Evolutionary conservation across 2,797 vertebrate genomes (phyloP), one percentile per base, ranked within the genome.

Genomic region (Apodemus agrarius): DNA sequence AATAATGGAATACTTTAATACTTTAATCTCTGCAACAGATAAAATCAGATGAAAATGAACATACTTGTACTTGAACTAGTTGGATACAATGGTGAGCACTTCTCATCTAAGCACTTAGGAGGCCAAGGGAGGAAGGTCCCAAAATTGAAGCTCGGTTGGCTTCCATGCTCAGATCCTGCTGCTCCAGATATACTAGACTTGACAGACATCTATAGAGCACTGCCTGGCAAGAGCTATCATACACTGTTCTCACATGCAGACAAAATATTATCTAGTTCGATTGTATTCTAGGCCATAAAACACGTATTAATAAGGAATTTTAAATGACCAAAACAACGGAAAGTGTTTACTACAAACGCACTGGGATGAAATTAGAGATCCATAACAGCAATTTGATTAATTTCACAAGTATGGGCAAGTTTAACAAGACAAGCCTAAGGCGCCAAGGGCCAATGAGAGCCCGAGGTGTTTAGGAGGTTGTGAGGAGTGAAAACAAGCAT

Each of bases 361-460:
- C 49, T 89, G 40, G n/a, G 40, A 74, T 54, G 59, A 89, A 91
- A 92, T 63, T 89, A 78, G 26, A 78, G 61, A 89, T 89, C 46
- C 78, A 49, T 89, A 95, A 49, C 31, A 83, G 21, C 84, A 95
- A 75, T 67, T 75, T 52, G 34, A 43, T 59, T 59, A 29, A 94
- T 69, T 84, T 75, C 57, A 85, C 57, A 97, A 89, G 78, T n/a
- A 74, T 29, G 75, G 67, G 49, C 11, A 91, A 93, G 96, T 69
- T 69, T 75, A 94, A 43, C 14, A 76, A 29, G 46, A 90, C 34
- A 65, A 43, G 65, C 26, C 17, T 94, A 74, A 93, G 75, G 67
- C 91, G 17, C 17, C 75, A 74, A 61, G 78, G n/a, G 13, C 59
- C 34, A 88, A 84, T 65, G 63, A 88, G 79, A 69, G 81, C 74